These are phyloP conservation scores for Clupea harengus DNA, from an alignment of 2,113 vertebrate genomes.

Conservation along the genomic window DNA sequence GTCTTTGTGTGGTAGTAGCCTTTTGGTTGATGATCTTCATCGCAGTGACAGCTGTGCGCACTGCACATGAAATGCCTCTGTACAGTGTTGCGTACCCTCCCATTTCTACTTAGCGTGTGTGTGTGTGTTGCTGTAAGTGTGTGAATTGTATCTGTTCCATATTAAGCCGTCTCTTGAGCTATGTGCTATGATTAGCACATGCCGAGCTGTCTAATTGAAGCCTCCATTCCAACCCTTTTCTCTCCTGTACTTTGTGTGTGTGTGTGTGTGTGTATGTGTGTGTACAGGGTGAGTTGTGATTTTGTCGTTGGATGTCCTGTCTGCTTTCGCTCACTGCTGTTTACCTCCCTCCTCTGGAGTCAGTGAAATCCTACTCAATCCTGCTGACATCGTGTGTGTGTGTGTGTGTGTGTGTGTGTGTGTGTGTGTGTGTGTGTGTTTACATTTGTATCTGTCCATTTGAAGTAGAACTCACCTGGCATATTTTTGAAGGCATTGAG, in stretches of 20 bases:
- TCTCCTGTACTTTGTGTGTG: background rate
- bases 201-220: conserved; percentile 33
- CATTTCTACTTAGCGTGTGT: conserved; percentile 23
- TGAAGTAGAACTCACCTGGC: background rate
- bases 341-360: background rate
- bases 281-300: background rate
- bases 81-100: background rate
- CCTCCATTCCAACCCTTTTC: background rate
- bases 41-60: conserved; percentile 23
- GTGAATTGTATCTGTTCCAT: conserved; percentile 42
- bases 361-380: background rate
- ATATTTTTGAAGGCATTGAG: background rate
- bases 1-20: conserved; percentile 49
- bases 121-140: conserved; percentile 33
- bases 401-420: background rate
- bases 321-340: background rate
- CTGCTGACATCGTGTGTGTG: background rate
- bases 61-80: conserved; percentile 35
- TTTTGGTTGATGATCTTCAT: conserved; percentile 49
- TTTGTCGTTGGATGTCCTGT: background rate
- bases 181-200: conserved; percentile 49
- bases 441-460: conserved; percentile 25
- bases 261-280: background rate
- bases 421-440: conserved; percentile 14
- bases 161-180: conserved; percentile 30